Conservation (phyloP, 2,888 invertebrate genomes). For the Azorinus chamasolen region DNA sequence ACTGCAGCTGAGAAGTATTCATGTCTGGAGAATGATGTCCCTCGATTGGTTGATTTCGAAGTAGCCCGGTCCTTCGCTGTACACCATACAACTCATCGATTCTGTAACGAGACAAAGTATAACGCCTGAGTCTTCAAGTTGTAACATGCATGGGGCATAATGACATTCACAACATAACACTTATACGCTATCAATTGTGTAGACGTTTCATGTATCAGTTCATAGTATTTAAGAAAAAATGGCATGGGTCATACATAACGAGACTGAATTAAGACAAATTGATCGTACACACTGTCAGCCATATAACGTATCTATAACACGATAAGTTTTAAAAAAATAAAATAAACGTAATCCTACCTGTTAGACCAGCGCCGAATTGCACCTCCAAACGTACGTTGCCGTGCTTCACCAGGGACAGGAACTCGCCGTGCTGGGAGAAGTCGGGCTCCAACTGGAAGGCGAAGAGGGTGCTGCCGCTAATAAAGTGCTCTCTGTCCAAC, state of each 20-base stretch:
- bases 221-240: too few species aligned
- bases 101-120: conserved; percentile 39
- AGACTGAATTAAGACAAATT: too few species aligned
- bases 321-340: too few species aligned
- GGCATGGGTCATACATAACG: too few species aligned
- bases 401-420: conserved; percentile 32
- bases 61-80: conserved; percentile 35
- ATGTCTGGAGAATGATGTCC: conserved; percentile 38
- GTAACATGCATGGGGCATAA: too few species aligned
- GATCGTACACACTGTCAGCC: too few species aligned
- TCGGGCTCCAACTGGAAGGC: too few species aligned
- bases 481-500: conserved; percentile 26
- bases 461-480: conserved; percentile 25
- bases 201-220: too few species aligned
- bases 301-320: too few species aligned
- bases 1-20: conserved; percentile 40
- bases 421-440: background rate
- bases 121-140: background rate
- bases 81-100: conserved; percentile 52
- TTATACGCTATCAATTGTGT: too few species aligned
- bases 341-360: conserved; percentile 10
- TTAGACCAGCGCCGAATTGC: conserved; percentile 17
- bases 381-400: conserved; percentile 47
- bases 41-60: conserved; percentile 43
- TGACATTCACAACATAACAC: too few species aligned